Evolutionary conservation across 2,888 invertebrate genomes (phyloP), one percentile per base, ranked within the genome.

Genomic region (Cosmorhoe ocellata): DNA sequence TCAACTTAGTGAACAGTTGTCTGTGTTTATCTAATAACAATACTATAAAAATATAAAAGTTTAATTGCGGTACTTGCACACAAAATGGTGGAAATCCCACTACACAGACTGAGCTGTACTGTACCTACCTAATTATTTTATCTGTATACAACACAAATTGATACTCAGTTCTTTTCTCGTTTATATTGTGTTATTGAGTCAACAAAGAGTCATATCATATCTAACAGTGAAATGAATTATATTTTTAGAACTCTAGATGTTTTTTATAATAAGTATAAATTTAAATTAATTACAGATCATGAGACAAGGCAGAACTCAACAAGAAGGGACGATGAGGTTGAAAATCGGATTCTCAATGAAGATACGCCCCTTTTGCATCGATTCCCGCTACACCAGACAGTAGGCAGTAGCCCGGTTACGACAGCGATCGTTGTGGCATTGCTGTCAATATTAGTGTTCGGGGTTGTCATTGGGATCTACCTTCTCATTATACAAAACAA

Each of bases 401-500:
- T 52, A 0, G 56, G 57, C 1, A 51, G 69, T n/a, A 71, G 47
- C 24, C 58, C 68, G 0, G 32, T 51, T 22, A 79, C 80, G 3
- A 69, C 70, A 0, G 28, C 72, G 0, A 67, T 74, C 30, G 77
- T 86, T 24, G 65, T 69, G 28, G 42, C 80, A 7, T 66, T 87
- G 38, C 56, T 84, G 0, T 33, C 76, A 0, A 60, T 84, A 43
- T 63, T 89, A 11, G 42, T 81, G 6, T 51, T 73, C n/a, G 89
- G 87, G 3, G 65, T 80, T 10, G 48, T 79, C 2, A 86, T 88
- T 51, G 84, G 87, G 9, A 73, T 80, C 37, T 87, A 88, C 56
- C 74, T 89, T 2, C 74, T 89, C 1, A 63, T 84, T 1, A 52
- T 85, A 13, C 82, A 85, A 56, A 74, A 65, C 56, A 63, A 72